Conservation (phyloP, 2,113 vertebrate genomes). For the Malurus melanocephalus region DNA sequence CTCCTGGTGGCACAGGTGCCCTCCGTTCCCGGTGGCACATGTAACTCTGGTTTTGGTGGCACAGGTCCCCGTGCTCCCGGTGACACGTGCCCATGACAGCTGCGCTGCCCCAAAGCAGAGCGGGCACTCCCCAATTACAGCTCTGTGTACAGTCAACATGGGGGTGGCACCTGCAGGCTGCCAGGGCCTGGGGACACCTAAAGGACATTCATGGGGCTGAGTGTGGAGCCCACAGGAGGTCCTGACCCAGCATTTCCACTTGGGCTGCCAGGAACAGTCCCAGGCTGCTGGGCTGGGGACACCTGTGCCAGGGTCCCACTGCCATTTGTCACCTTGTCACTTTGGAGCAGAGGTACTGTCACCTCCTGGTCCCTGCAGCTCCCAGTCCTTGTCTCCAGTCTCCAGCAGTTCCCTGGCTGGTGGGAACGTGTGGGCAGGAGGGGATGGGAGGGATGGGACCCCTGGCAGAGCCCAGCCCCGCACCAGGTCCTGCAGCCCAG, state of each 20-base stretch:
- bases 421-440: background rate
- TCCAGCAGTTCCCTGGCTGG: background rate
- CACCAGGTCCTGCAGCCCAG: rapidly evolving
- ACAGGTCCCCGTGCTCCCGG: background rate
- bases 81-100: rapidly evolving
- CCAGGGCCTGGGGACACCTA: rapidly evolving
- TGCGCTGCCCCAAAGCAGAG: background rate
- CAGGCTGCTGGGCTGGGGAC: rapidly evolving
- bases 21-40: background rate
- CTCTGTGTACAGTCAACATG: background rate
- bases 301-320: rapidly evolving
- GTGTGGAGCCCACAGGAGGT: rapidly evolving
- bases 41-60: too few relatives aligned
- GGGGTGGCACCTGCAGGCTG: background rate
- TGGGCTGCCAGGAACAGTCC: background rate
- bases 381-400: background rate
- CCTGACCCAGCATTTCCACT: rapidly evolving
- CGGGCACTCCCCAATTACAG: background rate
- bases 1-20: background rate
- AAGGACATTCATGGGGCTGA: background rate
- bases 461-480: background rate
- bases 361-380: background rate
- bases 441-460: background rate
- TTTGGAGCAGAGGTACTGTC: rapidly evolving
- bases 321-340: background rate